These are phyloP conservation scores for Mechanitis messenoides DNA, from an alignment of 2,888 invertebrate genomes.

Conservation along the genomic window DNA sequence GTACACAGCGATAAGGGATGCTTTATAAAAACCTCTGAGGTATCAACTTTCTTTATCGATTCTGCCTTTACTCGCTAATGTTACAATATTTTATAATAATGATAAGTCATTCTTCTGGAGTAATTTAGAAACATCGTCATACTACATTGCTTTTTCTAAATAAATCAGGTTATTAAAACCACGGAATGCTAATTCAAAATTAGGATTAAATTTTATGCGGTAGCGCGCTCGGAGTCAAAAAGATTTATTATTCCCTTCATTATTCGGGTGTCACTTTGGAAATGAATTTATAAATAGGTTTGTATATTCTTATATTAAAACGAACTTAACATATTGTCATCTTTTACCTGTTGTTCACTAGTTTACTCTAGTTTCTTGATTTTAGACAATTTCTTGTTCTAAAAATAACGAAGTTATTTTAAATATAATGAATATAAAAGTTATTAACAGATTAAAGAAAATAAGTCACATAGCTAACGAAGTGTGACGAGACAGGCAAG, in stretches of 20 bases:
- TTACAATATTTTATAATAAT: slow-evolving; percentile 29
- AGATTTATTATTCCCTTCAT: slow-evolving; percentile 57
- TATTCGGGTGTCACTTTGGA: slow-evolving; percentile 54
- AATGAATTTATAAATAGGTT: slow-evolving; percentile 20
- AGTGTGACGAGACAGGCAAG: slow-evolving; percentile 47
- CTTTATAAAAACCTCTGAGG: slow-evolving; percentile 61
- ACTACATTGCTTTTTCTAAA: slow-evolving; percentile 22
- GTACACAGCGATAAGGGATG: slow-evolving; percentile 69
- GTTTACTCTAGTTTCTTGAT: too few species aligned
- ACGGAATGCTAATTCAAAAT: slow-evolving; percentile 52
- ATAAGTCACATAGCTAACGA: slow-evolving; percentile 25
- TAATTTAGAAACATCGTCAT: slow-evolving; percentile 22
- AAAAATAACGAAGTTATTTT: neutral
- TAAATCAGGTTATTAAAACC: slow-evolving; percentile 26
- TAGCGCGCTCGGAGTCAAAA: slow-evolving; percentile 50
- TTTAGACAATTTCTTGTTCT: neutral
- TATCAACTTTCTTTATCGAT: slow-evolving; percentile 51
- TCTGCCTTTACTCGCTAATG: slow-evolving; percentile 37
- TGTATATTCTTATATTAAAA: slow-evolving; percentile 1
- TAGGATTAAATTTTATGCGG: slow-evolving; percentile 54
- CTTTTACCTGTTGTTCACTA: too few species aligned
- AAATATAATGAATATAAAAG: neutral
- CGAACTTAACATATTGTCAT: too few species aligned
- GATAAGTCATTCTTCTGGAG: slow-evolving; percentile 19
- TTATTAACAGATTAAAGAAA: slow-evolving; percentile 10